A percentile compares a stretch with the other conserved stretches of the same genome.
Conservation (phyloP, 2,888 invertebrate genomes). For the Blera fallax region DNA sequence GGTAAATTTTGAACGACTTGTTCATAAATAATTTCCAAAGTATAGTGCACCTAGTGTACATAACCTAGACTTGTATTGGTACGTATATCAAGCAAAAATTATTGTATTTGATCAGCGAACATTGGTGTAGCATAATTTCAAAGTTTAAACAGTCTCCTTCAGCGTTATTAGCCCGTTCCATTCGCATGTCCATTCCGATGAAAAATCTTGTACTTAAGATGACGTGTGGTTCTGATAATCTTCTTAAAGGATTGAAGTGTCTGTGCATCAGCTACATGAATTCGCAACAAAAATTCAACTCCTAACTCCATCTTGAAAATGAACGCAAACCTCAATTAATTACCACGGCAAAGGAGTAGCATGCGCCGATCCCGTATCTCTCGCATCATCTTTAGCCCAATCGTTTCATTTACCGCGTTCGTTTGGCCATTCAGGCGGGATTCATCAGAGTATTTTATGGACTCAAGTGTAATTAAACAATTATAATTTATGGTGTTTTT, state of each 20-base stretch:
- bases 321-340: slow-evolving; percentile 67
- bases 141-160: slow-evolving; percentile 14
- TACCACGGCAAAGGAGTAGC: slow-evolving; percentile 68
- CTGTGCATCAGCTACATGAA: slow-evolving; percentile 45
- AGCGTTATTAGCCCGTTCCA: slow-evolving; percentile 22
- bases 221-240: slow-evolving; percentile 57
- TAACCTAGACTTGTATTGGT: too few species aligned
- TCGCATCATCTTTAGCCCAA: slow-evolving; percentile 47
- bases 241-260: slow-evolving; percentile 44
- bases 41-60: too few species aligned
- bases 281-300: slow-evolving; percentile 41
- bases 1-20: too few species aligned
- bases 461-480: slow-evolving; percentile 69
- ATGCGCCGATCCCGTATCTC: slow-evolving; percentile 68
- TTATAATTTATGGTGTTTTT: slow-evolving; percentile 72
- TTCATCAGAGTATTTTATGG: slow-evolving; percentile 65
- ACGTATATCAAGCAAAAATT: too few species aligned
- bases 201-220: slow-evolving; percentile 49
- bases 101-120: not conserved
- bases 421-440: slow-evolving; percentile 38
- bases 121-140: slow-evolving; percentile 25
- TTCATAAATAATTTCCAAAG: too few species aligned
- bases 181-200: slow-evolving; percentile 33
- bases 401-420: slow-evolving; percentile 60
- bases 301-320: slow-evolving; percentile 21